Conservation (phyloP, 35 echinoderm and acorn worm genomes). For the Anneissia japonica region DNA sequence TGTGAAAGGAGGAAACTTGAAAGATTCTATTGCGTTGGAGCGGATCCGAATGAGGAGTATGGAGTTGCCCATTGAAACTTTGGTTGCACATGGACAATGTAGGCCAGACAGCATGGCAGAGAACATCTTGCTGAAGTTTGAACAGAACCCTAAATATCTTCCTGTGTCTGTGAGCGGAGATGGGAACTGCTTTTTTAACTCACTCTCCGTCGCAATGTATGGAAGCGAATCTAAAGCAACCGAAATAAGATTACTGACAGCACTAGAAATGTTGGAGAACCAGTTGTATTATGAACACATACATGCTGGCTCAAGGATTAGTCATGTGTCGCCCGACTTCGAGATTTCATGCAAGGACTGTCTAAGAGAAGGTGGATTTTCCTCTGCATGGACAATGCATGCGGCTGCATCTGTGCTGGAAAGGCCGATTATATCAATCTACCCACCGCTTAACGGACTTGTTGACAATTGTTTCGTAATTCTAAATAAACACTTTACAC, state of each 20-base stretch:
- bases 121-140: background rate
- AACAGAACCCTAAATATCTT: background rate
- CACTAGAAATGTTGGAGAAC: background rate
- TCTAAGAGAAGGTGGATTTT: constrained; percentile 3
- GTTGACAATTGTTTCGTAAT: background rate
- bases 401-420: constrained; percentile 23
- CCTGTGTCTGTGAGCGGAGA: background rate
- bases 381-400: constrained; percentile 26
- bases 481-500: background rate
- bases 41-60: too few species aligned
- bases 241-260: constrained; percentile 11
- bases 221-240: constrained; percentile 9
- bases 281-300: background rate
- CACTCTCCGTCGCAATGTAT: background rate
- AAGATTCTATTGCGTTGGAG: too few species aligned
- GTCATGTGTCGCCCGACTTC: background rate
- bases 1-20: too few species aligned
- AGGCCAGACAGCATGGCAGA: background rate
- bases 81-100: background rate
- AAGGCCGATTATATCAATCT: background rate
- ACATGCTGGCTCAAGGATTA: background rate
- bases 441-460: constrained; percentile 15
- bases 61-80: background rate
- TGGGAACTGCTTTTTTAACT: constrained; percentile 30
- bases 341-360: background rate